Base-by-base conservation (phyloP, 2,888 invertebrate genomes). In the Amphiduros pacificus region DNA sequence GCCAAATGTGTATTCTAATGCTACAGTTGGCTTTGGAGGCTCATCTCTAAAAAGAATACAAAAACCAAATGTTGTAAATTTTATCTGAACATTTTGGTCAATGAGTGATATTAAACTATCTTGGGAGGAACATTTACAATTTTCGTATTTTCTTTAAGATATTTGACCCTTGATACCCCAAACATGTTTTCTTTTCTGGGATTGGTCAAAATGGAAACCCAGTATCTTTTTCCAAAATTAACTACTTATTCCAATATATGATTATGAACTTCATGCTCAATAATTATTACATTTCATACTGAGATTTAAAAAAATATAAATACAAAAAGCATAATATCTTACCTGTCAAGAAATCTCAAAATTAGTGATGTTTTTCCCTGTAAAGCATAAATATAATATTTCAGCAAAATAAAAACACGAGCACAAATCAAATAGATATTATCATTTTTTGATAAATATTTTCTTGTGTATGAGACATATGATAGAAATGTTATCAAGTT, bases 1-100 rank as follows among this genome's bases (percentile, higher is more conserved):
- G 0, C 90, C 93, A 83, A 89, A 94, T 11, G 90, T 90, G 79
- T 94, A 95, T 77, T 94, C 94, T 73, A 94, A 82, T 0, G 92
- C 92, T 56, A 93, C 85, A 0, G 94, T 93, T 54, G 92, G 89
- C 71, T 90, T 89, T 2, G 87, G 84, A 24, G 84, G 81, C 71
- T 93, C 92, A 60, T 88, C 88, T 77, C 82, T 78, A 20, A 31
- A 5, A 14, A 36, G 17, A 9, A 36, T 9, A 36, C 11, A 36
- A 36, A 36, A 14, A 36, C 17, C 17, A 36, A 14, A 17, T 36
- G 36, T 36, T 36, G 17, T 36, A 36, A 9, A 36, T 9, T n/a
- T n/a, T n/a, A n/a, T n/a, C n/a, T n/a, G n/a, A n/a, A n/a, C n/a
- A n/a, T n/a, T n/a, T n/a, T n/a, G n/a, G n/a, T n/a, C n/a, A n/a